These are phyloP conservation scores for Meghimatium bilineatum DNA, from an alignment of 2,888 invertebrate genomes.

Conservation along the genomic window DNA sequence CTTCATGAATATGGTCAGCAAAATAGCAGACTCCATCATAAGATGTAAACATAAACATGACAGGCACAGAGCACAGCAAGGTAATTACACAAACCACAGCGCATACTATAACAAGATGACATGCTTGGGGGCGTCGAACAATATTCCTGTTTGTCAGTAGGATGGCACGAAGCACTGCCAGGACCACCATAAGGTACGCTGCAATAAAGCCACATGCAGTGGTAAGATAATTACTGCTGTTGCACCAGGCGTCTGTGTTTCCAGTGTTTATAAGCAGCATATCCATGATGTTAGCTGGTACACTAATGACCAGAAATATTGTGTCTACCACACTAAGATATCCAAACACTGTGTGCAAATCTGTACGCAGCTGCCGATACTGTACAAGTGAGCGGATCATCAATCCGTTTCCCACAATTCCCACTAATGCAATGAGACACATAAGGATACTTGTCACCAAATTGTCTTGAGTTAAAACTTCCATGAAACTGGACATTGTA, in stretches of 20 bases:
- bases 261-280: conserved; percentile 56
- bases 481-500: conserved; percentile 16
- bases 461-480: conserved; percentile 46
- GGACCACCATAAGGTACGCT: conserved; percentile 66
- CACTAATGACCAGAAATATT: conserved; percentile 59
- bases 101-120: conserved; percentile 55
- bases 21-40: conserved; percentile 42
- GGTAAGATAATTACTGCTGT: conserved; percentile 55
- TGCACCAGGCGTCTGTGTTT: conserved; percentile 60
- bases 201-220: conserved; percentile 40
- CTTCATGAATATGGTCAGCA: neutral
- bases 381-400: conserved; percentile 62
- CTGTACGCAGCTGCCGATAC: conserved; percentile 59
- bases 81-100: conserved; percentile 60
- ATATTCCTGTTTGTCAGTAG: conserved; percentile 52
- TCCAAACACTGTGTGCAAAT: conserved; percentile 65
- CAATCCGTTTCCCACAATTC: conserved; percentile 65
- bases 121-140: conserved; percentile 10
- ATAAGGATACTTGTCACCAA: conserved; percentile 63
- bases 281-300: conserved; percentile 63
- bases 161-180: conserved; percentile 66
- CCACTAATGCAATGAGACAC: conserved; percentile 64
- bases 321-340: conserved; percentile 65
- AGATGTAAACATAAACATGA: conserved; percentile 50
- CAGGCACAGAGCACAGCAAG: conserved; percentile 61